Base-by-base conservation (phyloP, 2,113 vertebrate genomes). In the Nannospalax galili region DNA sequence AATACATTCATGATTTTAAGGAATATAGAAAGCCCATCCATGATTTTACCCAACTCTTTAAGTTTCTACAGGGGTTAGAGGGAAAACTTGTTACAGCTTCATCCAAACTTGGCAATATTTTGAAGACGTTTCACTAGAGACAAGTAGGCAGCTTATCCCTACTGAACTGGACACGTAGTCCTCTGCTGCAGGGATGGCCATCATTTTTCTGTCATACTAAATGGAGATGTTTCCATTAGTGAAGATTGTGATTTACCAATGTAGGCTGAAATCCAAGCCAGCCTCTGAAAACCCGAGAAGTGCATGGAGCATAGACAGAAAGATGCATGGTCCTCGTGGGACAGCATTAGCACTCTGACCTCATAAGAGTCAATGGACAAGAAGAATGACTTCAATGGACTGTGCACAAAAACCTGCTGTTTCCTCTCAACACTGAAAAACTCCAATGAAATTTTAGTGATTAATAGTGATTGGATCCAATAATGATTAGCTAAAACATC, bases 401-500 rank as follows among this genome's bases (percentile, higher is more conserved):
- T 95, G 19, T 78, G 28, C 1, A 92, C 73, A 86, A 94, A 97
- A 98, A 96, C 17, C 28, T 95, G 80, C n/a, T 92, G 77, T 90
- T 98, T 95, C 92, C 90, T 96, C 93, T 95, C 78, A 74, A 73
- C 42, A 45, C 15, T 95, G 86, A 82, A 97, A 97, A 84, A 74
- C 26, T 88, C 79, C 85, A 85, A 0, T 24, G 20, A 97, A 97
- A 97, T 5, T 90, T 93, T 52, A 91, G 72, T 97, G 93, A 97
- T 97, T 92, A 96, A 97, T 62, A 95, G 74, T 56, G 84, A 97
- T 89, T 97, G 88, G 62, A 56, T 97, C 65, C 72, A 95, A 90
- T 96, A 95, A 84, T 35, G 95, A 77, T 97, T 96, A 98, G 60
- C 81, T 93, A 95, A 97, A 97, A 11, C 40, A 96, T 88, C 94